Evolutionary conservation across 2,113 vertebrate species (phyloP).

Genomic region (Sisor rabdophorus): DNA sequence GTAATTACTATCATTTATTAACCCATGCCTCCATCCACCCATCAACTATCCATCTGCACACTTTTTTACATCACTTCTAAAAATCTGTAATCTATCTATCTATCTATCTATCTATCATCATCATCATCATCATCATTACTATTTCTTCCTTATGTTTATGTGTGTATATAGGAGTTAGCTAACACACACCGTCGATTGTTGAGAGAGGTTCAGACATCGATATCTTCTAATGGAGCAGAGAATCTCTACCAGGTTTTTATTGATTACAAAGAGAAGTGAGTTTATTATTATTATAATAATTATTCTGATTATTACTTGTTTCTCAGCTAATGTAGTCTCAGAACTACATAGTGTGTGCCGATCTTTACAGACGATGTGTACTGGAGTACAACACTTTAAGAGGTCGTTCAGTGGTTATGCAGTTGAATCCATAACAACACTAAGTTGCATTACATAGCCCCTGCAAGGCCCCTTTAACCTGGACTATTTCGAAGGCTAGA

Average conservation of each 20-base stretch:
- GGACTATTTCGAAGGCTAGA: background rate
- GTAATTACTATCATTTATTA: slow-evolving; percentile 56
- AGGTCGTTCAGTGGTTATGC: background rate
- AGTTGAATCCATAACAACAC: too few species aligned
- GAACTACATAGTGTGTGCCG: slow-evolving; percentile 1
- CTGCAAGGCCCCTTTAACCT: too few species aligned
- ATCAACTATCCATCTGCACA: background rate
- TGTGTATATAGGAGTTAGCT: slow-evolving; percentile 73
- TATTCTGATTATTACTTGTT: too few species aligned
- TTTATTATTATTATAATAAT: background rate
- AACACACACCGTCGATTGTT: slow-evolving; percentile 71
- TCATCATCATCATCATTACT: too few species aligned
- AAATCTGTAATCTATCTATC: background rate
- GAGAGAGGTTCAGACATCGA: slow-evolving; percentile 71
- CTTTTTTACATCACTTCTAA: background rate
- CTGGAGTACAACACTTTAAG: background rate
- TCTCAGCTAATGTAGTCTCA: background rate
- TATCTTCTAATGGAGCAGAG: slow-evolving; percentile 55
- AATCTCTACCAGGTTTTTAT: slow-evolving; percentile 82
- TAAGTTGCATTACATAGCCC: too few species aligned
- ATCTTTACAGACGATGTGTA: background rate
- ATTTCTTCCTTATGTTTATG: slow-evolving; percentile 15
- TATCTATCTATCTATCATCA: background rate
- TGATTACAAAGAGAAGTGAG: slow-evolving; percentile 82
- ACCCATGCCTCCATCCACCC: background rate